These are phyloP conservation scores for Podiceps cristatus DNA, from an alignment of 2,113 vertebrate species.

Conservation along the genomic window DNA sequence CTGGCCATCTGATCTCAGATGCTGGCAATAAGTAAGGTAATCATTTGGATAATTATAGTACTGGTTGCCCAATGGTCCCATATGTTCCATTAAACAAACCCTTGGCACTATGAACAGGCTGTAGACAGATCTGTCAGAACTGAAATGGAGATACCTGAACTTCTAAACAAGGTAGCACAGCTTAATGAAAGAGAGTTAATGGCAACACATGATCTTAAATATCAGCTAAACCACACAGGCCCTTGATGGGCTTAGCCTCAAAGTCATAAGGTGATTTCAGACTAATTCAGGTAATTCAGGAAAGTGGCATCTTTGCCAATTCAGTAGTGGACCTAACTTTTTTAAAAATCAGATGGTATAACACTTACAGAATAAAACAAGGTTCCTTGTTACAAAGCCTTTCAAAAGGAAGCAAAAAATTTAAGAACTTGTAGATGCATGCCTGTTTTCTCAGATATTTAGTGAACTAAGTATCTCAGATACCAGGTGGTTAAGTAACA, in stretches of 20 bases:
- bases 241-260: neutral
- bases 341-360: neutral
- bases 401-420: neutral
- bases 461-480: neutral
- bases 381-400: neutral
- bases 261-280: neutral
- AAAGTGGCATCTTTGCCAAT: neutral
- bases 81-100: constrained; percentile 21
- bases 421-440: neutral
- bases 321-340: neutral
- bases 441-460: neutral
- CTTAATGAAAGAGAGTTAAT: neutral
- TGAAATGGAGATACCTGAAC: neutral
- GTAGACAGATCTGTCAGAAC: neutral
- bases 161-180: neutral
- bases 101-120: neutral
- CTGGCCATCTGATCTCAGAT: constrained; percentile 17
- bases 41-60: constrained; percentile 41
- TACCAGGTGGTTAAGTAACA: neutral
- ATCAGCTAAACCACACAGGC: neutral
- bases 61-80: neutral
- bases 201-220: neutral
- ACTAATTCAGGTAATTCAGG: neutral
- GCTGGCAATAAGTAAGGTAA: neutral
- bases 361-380: neutral